A percentile compares a stretch with the other conserved stretches of the same genome.
These are phyloP conservation scores for Ceratosolen solmsi DNA, from an alignment of 1,140 invertebrate genomes.

Conservation along the genomic window DNA sequence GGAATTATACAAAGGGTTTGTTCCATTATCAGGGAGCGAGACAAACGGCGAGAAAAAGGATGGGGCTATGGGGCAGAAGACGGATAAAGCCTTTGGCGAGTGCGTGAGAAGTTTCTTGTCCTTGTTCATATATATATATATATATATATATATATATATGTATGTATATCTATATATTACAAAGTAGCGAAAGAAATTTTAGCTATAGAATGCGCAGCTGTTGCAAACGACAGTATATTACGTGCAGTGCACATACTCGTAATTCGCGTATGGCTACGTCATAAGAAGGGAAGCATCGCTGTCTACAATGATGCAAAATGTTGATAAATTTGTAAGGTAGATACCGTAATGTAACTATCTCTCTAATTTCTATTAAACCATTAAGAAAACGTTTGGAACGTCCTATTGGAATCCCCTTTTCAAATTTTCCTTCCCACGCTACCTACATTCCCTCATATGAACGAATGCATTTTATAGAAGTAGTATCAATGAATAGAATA, in stretches of 20 bases:
- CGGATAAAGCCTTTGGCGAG: neutral
- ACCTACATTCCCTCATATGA: too few relatives aligned
- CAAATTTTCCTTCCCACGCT: too few relatives aligned
- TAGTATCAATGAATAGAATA: too few relatives aligned
- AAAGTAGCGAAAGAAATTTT: too few relatives aligned
- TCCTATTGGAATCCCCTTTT: too few relatives aligned
- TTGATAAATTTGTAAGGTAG: slow-evolving; percentile 40
- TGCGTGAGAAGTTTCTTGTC: slow-evolving; percentile 30
- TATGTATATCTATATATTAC: neutral
- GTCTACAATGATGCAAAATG: neutral
- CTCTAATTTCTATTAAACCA: too few relatives aligned
- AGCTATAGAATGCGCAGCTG: slow-evolving; percentile 20
- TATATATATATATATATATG: neutral
- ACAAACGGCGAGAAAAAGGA: neutral
- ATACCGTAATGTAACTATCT: neutral
- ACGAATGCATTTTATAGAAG: too few relatives aligned
- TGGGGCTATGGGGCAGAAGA: neutral
- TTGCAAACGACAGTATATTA: slow-evolving; percentile 31
- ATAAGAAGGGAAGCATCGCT: slow-evolving; percentile 9
- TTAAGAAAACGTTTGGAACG: too few relatives aligned
- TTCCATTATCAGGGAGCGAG: neutral
- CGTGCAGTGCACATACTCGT: neutral
- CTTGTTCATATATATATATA: neutral
- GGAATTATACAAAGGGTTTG: neutral
- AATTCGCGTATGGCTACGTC: neutral